A percentile compares a stretch with the other conserved stretches of the same genome.
Evolutionary conservation across 1,140 invertebrate genomes (phyloP).

Genomic region (Drosophila kanapiae): DNA sequence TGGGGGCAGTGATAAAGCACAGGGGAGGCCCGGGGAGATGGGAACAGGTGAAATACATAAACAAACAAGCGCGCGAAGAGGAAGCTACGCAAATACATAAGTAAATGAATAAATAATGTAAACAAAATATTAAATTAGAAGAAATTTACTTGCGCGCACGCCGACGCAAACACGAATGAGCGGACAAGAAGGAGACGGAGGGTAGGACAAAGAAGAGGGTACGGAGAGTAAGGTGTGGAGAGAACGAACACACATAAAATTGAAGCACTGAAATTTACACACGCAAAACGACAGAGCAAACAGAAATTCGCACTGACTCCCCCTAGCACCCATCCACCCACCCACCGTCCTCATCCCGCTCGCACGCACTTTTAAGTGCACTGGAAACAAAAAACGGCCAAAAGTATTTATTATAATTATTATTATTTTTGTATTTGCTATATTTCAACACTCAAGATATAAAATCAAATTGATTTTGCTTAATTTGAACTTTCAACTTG

Average conservation of each 20-base stretch:
- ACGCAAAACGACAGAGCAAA: constrained; percentile 48
- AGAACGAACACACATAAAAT: constrained; percentile 56
- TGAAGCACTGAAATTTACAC: constrained; percentile 73
- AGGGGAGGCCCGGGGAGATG: neutral
- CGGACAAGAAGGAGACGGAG: neutral
- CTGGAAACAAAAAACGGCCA: neutral
- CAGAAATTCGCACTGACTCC: constrained; percentile 26
- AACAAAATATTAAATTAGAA: constrained; percentile 84
- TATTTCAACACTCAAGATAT: too few species aligned
- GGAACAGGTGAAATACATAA: constrained; percentile 56
- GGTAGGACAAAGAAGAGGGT: neutral
- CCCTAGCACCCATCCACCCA: neutral
- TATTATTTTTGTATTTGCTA: neutral
- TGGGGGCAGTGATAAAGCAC: neutral
- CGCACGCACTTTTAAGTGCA: constrained; percentile 27
- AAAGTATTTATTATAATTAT: neutral
- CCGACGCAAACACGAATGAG: constrained; percentile 64
- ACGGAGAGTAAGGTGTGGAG: neutral
- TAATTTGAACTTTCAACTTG: neutral
- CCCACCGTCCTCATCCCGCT: neutral
- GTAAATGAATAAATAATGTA: constrained; percentile 83
- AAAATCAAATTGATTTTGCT: too few species aligned
- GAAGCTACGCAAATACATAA: constrained; percentile 69
- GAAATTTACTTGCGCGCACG: constrained; percentile 79
- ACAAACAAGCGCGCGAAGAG: constrained; percentile 58